phyloP scores from a whole-genome alignment of 2,888 invertebrate species.

The Gastrophysa polygoni region DNA sequence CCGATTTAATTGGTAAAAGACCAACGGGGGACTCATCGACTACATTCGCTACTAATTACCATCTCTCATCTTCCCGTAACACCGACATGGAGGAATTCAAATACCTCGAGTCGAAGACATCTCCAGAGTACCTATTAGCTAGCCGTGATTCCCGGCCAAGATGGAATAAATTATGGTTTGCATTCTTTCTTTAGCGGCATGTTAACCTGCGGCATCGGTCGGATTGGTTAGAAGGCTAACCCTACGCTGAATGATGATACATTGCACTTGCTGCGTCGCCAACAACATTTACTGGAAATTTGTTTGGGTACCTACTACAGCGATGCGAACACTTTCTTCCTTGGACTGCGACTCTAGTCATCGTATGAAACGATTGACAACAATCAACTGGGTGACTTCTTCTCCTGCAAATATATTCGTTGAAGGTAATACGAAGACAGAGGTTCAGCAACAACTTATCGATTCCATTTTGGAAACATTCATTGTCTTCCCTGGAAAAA shows the following conservation, averaged over 20 bases:
- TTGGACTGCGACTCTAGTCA: too few species aligned
- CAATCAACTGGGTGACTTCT: too few species aligned
- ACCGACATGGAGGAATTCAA: constrained; percentile 33
- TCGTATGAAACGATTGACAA: too few species aligned
- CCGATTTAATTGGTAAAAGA: constrained; percentile 39
- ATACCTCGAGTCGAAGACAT: constrained; percentile 34
- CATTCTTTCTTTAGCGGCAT: constrained; percentile 35
- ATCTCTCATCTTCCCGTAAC: constrained; percentile 34
- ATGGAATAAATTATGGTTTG: constrained; percentile 33
- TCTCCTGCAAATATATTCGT: too few species aligned
- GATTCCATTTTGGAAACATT: too few species aligned
- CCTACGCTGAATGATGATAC: constrained; percentile 40
- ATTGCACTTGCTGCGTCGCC: too few species aligned
- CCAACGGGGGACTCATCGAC: constrained; percentile 37
- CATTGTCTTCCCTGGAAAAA: too few species aligned
- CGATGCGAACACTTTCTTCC: too few species aligned
- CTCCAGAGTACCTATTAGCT: constrained; percentile 35
- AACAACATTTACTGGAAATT: too few species aligned
- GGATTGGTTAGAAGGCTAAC: constrained; percentile 40
- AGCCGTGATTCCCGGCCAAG: constrained; percentile 21
- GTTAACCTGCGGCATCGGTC: constrained; percentile 41
- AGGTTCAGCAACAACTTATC: too few species aligned
- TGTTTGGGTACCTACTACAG: too few species aligned
- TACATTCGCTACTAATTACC: constrained; percentile 33
- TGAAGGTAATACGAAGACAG: too few species aligned